Evolutionary conservation across 2,888 invertebrate genomes (phyloP).

Genomic region (Megaustenia siamemsis): DNA sequence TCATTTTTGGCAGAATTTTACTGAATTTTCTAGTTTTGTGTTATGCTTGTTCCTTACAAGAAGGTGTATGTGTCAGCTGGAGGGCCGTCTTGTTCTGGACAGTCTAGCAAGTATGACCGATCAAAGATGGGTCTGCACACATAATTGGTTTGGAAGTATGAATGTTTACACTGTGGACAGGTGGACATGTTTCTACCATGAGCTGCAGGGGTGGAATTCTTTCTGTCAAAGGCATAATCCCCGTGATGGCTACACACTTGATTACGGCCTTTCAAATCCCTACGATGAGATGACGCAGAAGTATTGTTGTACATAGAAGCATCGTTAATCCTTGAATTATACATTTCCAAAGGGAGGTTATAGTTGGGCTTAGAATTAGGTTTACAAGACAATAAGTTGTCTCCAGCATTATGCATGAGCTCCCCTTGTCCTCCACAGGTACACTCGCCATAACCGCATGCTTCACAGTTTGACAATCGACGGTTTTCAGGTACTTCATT

Average conservation of each 20-base stretch:
- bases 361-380: neutral
- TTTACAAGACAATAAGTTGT: neutral
- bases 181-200: neutral
- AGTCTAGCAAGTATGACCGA: conserved; percentile 42
- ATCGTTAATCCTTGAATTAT: neutral
- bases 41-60: too few species aligned
- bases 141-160: conserved; percentile 32
- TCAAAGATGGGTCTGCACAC: conserved; percentile 44
- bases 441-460: neutral
- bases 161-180: neutral
- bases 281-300: neutral
- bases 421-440: neutral
- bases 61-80: conserved; percentile 47
- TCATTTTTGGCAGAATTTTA: too few species aligned
- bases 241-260: neutral
- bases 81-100: conserved; percentile 49
- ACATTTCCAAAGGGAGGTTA: neutral
- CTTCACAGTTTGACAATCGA: neutral
- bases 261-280: neutral
- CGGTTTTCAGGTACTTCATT: conserved; percentile 1
- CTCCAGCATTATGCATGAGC: neutral
- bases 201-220: neutral
- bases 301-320: conserved; percentile 23
- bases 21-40: too few species aligned
- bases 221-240: neutral